Percentiles rank a stretch among this genome's conserved stretches.
Evolutionary conservation across 2,888 invertebrate species (phyloP).

Genomic region (Chalcis sispes): DNA sequence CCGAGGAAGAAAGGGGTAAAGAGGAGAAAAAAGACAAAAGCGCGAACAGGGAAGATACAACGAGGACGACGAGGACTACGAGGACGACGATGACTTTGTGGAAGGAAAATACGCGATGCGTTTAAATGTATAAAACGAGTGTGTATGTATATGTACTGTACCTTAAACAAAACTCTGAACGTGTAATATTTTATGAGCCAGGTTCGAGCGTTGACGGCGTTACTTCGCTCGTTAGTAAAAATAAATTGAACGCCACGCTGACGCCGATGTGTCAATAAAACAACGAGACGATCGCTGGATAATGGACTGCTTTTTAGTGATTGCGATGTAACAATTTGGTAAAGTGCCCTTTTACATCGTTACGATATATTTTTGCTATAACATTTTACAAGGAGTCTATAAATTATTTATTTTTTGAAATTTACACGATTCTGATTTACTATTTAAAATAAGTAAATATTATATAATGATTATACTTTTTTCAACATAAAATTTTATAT

Average conservation of each 20-base stretch:
- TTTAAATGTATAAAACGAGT: neutral
- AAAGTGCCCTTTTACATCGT: slow-evolving; percentile 5
- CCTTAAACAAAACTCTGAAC: neutral
- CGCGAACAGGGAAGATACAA: slow-evolving; percentile 40
- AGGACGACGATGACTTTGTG: slow-evolving; percentile 11
- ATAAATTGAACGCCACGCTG: slow-evolving; percentile 23
- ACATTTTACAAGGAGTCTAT: neutral
- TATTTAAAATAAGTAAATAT: too few relatives aligned
- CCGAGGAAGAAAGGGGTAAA: slow-evolving; percentile 2
- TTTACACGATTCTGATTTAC: neutral
- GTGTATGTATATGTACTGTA: slow-evolving; percentile 20
- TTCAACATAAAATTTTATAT: too few relatives aligned
- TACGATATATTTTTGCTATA: neutral
- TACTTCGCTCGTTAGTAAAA: slow-evolving; percentile 42
- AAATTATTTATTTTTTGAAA: neutral
- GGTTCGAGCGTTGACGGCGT: slow-evolving; percentile 5
- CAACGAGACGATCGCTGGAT: neutral
- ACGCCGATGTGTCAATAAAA: slow-evolving; percentile 38
- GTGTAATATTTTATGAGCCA: slow-evolving; percentile 47
- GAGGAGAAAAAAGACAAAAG: slow-evolving; percentile 29
- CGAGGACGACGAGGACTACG: neutral
- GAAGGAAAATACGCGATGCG: neutral
- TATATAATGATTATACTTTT: too few relatives aligned
- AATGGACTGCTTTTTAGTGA: slow-evolving; percentile 18
- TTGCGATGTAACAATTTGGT: slow-evolving; percentile 9